Evolutionary conservation across 1,140 invertebrate genomes (phyloP).

Genomic region (Riptortus pedestris): DNA sequence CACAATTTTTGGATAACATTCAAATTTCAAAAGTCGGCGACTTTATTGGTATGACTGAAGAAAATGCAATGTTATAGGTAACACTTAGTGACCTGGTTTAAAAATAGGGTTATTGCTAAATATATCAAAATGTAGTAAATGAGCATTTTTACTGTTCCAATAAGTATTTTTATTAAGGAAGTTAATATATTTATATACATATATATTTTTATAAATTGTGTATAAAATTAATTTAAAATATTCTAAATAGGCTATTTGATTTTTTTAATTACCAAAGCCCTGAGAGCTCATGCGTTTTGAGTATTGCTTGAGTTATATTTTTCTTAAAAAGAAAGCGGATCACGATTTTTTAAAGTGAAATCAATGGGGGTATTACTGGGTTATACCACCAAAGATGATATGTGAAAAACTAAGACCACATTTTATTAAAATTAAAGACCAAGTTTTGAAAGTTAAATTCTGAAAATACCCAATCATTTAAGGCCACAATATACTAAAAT

Average conservation of each 20-base stretch:
- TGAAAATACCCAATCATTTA: conserved; percentile 23
- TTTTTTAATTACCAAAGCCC: conserved; percentile 11
- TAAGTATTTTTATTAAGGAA: neutral
- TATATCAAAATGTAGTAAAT: conserved; percentile 2
- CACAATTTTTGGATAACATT: conserved; percentile 24
- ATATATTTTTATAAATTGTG: neutral
- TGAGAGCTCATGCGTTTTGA: conserved; percentile 12
- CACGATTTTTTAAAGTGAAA: neutral
- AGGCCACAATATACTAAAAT: conserved; percentile 24
- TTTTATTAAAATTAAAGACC: conserved; percentile 16
- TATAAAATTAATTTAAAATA: conserved; percentile 16
- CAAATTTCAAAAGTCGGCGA: conserved; percentile 20
- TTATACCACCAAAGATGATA: conserved; percentile 12
- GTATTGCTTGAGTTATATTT: conserved; percentile 18
- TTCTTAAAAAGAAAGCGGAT: conserved; percentile 9
- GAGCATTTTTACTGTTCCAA: conserved; percentile 21
- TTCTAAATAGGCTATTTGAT: conserved; percentile 16
- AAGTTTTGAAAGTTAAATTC: conserved; percentile 3
- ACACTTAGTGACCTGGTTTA: conserved; percentile 8
- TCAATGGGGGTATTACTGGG: conserved; percentile 3
- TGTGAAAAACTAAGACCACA: conserved; percentile 17
- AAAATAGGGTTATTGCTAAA: conserved; percentile 10
- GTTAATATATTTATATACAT: neutral
- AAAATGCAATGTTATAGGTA: conserved; percentile 20
- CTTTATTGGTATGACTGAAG: conserved; percentile 24